A percentile compares a stretch with the other conserved stretches of the same genome.
These are phyloP conservation scores for Spilogale gracilis DNA, from an alignment of 2,113 vertebrate species.

Conservation along the genomic window DNA sequence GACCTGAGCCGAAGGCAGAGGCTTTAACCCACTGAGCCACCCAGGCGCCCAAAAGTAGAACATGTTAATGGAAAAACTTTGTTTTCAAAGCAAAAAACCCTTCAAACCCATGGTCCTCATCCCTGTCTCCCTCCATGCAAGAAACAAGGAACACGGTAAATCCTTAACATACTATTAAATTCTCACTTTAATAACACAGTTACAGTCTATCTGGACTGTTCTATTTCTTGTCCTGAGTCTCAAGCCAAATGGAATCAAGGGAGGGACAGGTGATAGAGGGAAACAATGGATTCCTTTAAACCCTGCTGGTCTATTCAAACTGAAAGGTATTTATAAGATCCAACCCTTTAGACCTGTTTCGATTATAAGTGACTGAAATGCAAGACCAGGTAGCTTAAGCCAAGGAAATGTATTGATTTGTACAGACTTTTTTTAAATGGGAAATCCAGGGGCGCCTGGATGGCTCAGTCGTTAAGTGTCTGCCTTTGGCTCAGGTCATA, in stretches of 20 bases:
- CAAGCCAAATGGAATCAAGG: conserved; percentile 48
- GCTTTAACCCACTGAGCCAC: no score
- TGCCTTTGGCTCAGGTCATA: no score
- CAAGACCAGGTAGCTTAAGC: neutral
- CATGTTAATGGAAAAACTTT: neutral
- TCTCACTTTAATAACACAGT: neutral
- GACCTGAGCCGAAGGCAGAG: no score
- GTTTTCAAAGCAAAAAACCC: neutral
- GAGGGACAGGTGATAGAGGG: neutral
- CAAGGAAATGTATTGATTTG: conserved; percentile 26
- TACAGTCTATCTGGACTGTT: neutral
- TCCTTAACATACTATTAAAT: neutral
- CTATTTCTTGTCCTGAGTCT: conserved; percentile 47
- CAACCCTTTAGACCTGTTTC: neutral
- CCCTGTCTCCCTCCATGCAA: neutral
- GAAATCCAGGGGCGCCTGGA: no score
- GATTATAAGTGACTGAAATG: conserved; percentile 40
- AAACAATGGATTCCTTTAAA: conserved; percentile 37
- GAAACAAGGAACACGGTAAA: neutral
- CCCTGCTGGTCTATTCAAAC: neutral
- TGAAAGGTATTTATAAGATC: conserved; percentile 39
- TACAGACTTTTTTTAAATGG: neutral
- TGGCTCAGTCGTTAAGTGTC: no score
- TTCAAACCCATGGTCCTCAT: neutral
- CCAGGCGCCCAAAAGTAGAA: neutral